A percentile compares a stretch with the other conserved stretches of the same genome.
These are phyloP conservation scores for Tetranychus cinnabarinus DNA, from an alignment of 1,140 invertebrate genomes.

Conservation along the genomic window DNA sequence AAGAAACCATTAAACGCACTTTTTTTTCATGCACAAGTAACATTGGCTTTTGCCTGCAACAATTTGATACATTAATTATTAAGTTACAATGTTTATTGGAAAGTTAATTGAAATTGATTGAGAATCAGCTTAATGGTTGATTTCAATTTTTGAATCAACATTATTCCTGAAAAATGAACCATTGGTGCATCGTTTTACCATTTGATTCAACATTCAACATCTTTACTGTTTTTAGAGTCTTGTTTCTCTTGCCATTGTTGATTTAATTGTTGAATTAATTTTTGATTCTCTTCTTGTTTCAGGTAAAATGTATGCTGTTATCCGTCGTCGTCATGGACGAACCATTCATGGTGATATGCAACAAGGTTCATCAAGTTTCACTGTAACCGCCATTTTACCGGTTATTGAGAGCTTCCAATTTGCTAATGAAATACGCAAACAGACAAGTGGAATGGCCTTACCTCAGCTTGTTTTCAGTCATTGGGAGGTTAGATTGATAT, in stretches of 20 bases:
- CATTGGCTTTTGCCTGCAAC: no score
- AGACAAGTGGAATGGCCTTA: slow-evolving; percentile 81
- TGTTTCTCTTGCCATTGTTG: background rate
- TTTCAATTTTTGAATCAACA: no score
- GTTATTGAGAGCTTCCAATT: slow-evolving; percentile 91
- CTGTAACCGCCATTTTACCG: slow-evolving; percentile 63
- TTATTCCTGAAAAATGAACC: no score
- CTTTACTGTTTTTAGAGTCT: background rate
- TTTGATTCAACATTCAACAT: no score
- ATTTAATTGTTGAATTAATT: background rate
- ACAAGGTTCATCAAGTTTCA: slow-evolving; percentile 63
- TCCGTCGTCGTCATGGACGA: slow-evolving; percentile 63
- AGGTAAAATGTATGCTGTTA: slow-evolving; percentile 80
- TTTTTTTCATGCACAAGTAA: no score
- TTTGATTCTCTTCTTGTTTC: slow-evolving; percentile 15
- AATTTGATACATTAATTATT: no score
- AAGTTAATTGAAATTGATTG: no score
- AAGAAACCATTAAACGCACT: no score
- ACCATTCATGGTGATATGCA: slow-evolving; percentile 67
- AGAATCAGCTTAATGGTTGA: no score
- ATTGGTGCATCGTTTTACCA: no score
- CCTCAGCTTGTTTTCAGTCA: slow-evolving; percentile 89
- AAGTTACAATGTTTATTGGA: no score
- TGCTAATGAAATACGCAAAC: slow-evolving; percentile 64
- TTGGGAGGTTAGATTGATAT: slow-evolving; percentile 52